These are phyloP conservation scores for Dipus sagitta DNA, from an alignment of 2,797 vertebrate genomes.

Conservation along the genomic window DNA sequence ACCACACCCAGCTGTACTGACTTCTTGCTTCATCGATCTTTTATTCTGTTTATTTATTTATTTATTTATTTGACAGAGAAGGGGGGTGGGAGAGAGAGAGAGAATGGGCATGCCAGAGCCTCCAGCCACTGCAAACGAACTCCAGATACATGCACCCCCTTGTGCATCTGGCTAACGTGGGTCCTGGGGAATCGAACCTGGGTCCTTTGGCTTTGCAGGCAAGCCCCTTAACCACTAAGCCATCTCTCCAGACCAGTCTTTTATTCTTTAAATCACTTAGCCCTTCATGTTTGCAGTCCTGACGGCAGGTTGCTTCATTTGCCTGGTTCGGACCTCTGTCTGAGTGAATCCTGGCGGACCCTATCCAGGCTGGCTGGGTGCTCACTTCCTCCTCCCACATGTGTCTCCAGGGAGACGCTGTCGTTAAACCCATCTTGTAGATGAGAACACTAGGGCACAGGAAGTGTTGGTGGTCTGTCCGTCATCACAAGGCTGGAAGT, in stretches of 20 bases:
- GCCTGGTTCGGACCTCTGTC: neutral
- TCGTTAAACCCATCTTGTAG: neutral
- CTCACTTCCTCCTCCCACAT: neutral
- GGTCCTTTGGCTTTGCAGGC: no score
- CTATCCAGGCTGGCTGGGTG: accelerated
- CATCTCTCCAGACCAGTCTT: no score
- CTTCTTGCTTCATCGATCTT: neutral
- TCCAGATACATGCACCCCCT: no score
- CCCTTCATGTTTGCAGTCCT: neutral
- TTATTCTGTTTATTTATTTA: neutral
- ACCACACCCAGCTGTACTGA: neutral
- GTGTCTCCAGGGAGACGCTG: neutral
- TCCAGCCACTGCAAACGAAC: no score
- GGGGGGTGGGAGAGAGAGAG: no score
- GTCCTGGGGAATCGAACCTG: no score
- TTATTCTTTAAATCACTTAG: neutral
- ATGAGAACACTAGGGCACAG: neutral
- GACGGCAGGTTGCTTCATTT: neutral
- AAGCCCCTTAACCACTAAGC: no score
- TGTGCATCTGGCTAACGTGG: no score
- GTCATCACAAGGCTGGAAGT: neutral
- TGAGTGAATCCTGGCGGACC: neutral
- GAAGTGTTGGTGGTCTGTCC: neutral
- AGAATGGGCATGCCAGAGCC: no score
- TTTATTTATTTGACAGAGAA: no score